A percentile compares a stretch with the other conserved stretches of the same genome.
Conservation (phyloP, 2,888 invertebrate species). For the Caenorhabditis sp. region DNA sequence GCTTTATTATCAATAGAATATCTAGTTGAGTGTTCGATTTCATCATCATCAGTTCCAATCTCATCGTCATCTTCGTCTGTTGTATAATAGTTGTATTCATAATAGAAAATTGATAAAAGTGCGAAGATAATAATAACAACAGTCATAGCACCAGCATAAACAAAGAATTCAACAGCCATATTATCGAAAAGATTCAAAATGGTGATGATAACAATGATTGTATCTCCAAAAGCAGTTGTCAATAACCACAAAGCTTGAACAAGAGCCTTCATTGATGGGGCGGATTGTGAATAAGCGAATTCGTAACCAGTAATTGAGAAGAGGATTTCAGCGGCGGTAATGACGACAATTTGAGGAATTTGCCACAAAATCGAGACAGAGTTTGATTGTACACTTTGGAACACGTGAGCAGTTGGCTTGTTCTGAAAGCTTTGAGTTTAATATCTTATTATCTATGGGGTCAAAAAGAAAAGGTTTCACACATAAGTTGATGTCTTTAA, state of each 20-base stretch:
- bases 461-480: no score
- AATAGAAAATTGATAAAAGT: slow-evolving; percentile 82
- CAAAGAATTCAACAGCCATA: slow-evolving; percentile 62
- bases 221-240: slow-evolving; percentile 90
- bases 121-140: slow-evolving; percentile 84
- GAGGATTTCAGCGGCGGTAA: slow-evolving; percentile 74
- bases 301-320: slow-evolving; percentile 74
- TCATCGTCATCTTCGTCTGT: slow-evolving; percentile 50
- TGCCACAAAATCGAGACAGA: slow-evolving; percentile 72
- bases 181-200: slow-evolving; percentile 57
- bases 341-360: slow-evolving; percentile 73
- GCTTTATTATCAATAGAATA: slow-evolving; percentile 41
- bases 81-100: slow-evolving; percentile 70
- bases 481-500: no score
- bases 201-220: slow-evolving; percentile 86
- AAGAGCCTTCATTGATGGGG: slow-evolving; percentile 91
- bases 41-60: slow-evolving; percentile 20
- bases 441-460: no score
- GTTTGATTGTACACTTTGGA: slow-evolving; percentile 52
- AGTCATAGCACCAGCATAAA: slow-evolving; percentile 78
- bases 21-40: slow-evolving; percentile 13
- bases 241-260: slow-evolving; percentile 89
- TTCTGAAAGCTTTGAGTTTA: slow-evolving; percentile 5
- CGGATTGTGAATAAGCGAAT: slow-evolving; percentile 77
- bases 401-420: slow-evolving; percentile 9